phyloP scores from a whole-genome alignment of 1,140 invertebrate species.

The Pogonognathellus flavescens region DNA sequence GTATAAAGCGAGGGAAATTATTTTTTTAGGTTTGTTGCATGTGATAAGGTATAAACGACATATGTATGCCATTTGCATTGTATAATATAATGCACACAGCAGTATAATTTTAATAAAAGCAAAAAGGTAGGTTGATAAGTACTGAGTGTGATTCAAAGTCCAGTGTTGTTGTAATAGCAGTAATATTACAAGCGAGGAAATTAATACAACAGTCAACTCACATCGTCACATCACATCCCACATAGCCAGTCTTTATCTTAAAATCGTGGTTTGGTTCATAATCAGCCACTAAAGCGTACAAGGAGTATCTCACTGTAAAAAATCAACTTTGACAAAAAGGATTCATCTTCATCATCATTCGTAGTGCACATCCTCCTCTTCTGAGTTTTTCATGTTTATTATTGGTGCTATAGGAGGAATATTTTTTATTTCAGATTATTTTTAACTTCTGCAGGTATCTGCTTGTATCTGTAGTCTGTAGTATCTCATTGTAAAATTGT shows the following conservation, averaged over 20 bases:
- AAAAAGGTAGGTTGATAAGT: no score
- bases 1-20: no score
- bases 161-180: not conserved
- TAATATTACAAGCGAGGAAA: not conserved
- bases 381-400: not conserved
- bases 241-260: not conserved
- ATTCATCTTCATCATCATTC: conserved; percentile 7
- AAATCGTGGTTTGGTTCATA: conserved; percentile 30
- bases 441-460: no score
- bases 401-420: not conserved
- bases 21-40: no score
- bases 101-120: no score
- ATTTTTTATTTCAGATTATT: no score
- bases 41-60: no score
- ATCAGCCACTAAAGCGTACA: not conserved
- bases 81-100: no score
- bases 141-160: not conserved
- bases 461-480: no score
- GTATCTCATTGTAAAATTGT: no score
- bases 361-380: not conserved
- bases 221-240: not conserved
- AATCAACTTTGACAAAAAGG: conserved; percentile 18
- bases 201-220: not conserved
- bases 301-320: not conserved
- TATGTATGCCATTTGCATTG: no score